Evolutionary conservation across 2,113 vertebrate species (phyloP), one percentile per base, ranked within the genome.

Genomic region (Corythoichthys intestinalis): DNA sequence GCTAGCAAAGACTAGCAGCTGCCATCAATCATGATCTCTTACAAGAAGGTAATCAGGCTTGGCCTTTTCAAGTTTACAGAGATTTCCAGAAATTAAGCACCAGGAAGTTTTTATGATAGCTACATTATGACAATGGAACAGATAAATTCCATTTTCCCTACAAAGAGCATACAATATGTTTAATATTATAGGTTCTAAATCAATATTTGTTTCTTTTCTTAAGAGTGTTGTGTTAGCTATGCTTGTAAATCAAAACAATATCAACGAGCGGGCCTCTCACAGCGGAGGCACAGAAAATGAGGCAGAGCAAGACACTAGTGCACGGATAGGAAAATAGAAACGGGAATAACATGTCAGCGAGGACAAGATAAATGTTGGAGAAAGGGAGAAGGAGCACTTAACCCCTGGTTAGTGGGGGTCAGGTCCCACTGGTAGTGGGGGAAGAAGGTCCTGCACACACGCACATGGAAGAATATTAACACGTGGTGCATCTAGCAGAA

Each of bases 321-420:
- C 59, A 83, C 54, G 66, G 67, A 60, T 13, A 66, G 48, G 77
- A 77, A 77, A 72, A 47, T 41, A 69, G 69, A 72, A 81, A 77
- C 64, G 49, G 75, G 63, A 85, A 74, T 62, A 76, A 47, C 52
- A 81, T 74, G 76, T 78, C 74, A 71, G 59, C 76, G 64, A 48
- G 64, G 46, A 83, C 73, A 82, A 77, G 80, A 89, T 74, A 79
- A 87, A 84, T 81, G 78, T 75, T 73, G 54, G 69, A 83, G 75
- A 80, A 80, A 80, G 69, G 76, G 70, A 82, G 73, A 86, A 71
- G 75, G 70, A 86, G 83, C 87, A 90, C 89, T 90, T 91, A 90
- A 89, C 83, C 88, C 76, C 82, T 84, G 84, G 80, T 87, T 81
- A 85, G 89, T 85, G 76, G 71, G 41, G 85, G 73, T 82, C 81